phyloP scores from a whole-genome alignment of 2,113 vertebrate genomes.

The Rhagologus leucostigma region DNA sequence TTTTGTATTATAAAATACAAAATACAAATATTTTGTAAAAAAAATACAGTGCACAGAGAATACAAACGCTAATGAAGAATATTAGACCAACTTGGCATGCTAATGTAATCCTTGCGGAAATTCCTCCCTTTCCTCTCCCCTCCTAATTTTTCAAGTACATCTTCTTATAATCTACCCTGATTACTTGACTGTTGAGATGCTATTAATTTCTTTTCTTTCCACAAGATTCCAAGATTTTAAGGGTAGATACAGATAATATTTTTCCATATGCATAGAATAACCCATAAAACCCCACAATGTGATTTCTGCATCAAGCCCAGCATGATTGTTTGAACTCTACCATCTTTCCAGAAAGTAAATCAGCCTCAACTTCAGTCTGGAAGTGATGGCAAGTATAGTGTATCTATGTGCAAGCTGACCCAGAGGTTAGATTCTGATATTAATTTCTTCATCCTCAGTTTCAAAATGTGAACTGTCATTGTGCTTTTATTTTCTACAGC shows the following conservation, averaged over 20 bases:
- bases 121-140: not conserved
- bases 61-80: not conserved
- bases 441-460: not conserved
- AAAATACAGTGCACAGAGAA: not conserved
- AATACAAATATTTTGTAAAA: too few species aligned
- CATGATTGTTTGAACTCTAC: not conserved
- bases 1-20: too few species aligned
- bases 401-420: not conserved
- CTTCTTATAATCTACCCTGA: not conserved
- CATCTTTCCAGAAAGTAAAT: not conserved
- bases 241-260: not conserved
- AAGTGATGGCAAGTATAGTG: not conserved
- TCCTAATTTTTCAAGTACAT: slow-evolving; percentile 18
- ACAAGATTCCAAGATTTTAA: not conserved
- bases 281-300: not conserved
- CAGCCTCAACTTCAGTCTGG: not conserved
- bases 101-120: not conserved
- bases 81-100: not conserved
- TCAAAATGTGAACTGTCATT: not conserved
- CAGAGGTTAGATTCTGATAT: not conserved
- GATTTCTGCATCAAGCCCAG: not conserved
- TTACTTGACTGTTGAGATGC: not conserved
- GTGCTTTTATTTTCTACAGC: not conserved
- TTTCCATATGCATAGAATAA: not conserved
- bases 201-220: not conserved